Percentiles rank a stretch among this genome's conserved stretches.
Evolutionary conservation across 2,797 vertebrate genomes (phyloP).

Genomic region (Enteromius fasciolatus): DNA sequence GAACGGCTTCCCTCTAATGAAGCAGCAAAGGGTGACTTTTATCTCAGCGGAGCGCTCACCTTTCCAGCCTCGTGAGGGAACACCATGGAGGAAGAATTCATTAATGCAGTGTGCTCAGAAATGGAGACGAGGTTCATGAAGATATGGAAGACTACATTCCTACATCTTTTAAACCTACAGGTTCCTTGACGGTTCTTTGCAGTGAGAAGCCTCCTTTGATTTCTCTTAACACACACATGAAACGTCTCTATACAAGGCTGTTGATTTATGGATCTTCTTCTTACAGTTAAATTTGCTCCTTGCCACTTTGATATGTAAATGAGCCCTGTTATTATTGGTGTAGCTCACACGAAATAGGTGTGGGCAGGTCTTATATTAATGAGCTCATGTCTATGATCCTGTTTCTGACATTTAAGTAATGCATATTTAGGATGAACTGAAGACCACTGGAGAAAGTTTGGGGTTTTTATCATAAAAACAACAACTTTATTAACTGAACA

Average conservation of each 20-base stretch:
- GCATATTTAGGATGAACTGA: background rate
- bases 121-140: background rate
- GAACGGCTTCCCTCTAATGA: conserved; percentile 59
- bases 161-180: background rate
- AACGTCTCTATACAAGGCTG: no score
- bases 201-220: background rate
- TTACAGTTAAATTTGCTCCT: background rate
- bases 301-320: no score
- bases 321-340: background rate
- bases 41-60: conserved; percentile 53
- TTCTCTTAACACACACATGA: no score
- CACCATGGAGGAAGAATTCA: conserved; percentile 28
- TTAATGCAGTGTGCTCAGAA: conserved; percentile 46
- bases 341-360: background rate
- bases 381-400: background rate
- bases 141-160: background rate
- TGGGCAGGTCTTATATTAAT: background rate
- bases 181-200: background rate
- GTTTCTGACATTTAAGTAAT: background rate
- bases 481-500: background rate
- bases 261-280: background rate
- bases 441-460: background rate
- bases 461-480: background rate
- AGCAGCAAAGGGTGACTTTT: conserved; percentile 39
- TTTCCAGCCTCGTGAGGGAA: conserved; percentile 43